phyloP scores from a whole-genome alignment of 2,113 vertebrate genomes.

The Platichthys flesus region DNA sequence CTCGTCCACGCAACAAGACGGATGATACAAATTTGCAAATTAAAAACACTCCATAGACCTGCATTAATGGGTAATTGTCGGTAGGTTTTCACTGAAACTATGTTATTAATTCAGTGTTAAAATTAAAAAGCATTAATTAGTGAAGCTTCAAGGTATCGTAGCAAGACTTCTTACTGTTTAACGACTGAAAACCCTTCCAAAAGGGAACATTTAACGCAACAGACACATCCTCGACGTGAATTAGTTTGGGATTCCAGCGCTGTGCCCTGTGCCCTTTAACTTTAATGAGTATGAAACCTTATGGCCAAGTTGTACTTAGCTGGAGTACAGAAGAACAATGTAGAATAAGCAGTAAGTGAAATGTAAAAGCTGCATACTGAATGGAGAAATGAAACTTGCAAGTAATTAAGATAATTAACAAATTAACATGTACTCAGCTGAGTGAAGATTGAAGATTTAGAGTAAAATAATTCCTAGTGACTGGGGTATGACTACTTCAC shows the following conservation, averaged over 20 bases:
- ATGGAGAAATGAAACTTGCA: no score
- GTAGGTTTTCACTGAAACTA: neutral
- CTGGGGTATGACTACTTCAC: no score
- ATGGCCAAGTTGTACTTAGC: slow-evolving; percentile 48
- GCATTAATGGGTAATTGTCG: slow-evolving; percentile 14
- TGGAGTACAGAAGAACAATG: slow-evolving; percentile 38
- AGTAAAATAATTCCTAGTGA: no score
- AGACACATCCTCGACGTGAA: slow-evolving; percentile 36
- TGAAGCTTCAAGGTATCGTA: slow-evolving; percentile 6
- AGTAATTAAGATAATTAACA: no score
- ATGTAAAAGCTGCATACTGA: no score
- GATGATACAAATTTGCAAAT: neutral
- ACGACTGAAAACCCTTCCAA: slow-evolving; percentile 33
- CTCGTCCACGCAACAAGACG: neutral
- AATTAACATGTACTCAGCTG: no score
- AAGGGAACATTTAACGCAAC: slow-evolving; percentile 41
- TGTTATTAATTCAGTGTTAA: slow-evolving; percentile 18
- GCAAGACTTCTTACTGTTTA: neutral
- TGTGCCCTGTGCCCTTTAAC: slow-evolving; percentile 21
- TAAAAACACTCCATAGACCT: slow-evolving; percentile 1
- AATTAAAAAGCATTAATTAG: neutral
- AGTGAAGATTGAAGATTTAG: no score
- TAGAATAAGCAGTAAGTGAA: no score
- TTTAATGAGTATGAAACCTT: slow-evolving; percentile 58
- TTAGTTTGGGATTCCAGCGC: slow-evolving; percentile 46